These are phyloP conservation scores for Leptoclinus maculatus DNA, from an alignment of 2,797 vertebrate species.

Conservation along the genomic window DNA sequence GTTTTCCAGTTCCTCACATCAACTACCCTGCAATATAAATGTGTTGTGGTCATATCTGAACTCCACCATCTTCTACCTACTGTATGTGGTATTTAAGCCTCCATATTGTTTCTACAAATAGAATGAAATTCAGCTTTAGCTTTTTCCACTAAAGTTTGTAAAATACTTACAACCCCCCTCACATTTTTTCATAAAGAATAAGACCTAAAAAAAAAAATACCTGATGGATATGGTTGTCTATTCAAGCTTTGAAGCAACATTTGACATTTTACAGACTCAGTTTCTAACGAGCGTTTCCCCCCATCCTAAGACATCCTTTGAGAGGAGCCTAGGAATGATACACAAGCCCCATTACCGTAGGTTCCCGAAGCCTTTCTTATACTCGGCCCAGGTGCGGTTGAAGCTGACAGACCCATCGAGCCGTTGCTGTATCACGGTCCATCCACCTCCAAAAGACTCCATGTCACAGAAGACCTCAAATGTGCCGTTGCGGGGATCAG, in stretches of 20 bases:
- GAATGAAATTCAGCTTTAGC: background rate
- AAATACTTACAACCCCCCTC: background rate
- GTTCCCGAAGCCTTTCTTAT: constrained; percentile 95
- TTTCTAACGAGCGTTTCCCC: background rate
- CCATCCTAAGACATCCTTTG: background rate
- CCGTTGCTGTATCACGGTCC: constrained; percentile 93
- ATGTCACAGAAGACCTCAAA: constrained; percentile 95
- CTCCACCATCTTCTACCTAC: background rate
- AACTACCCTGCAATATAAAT: background rate
- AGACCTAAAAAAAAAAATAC: background rate
- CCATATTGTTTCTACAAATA: background rate
- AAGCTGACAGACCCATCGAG: constrained; percentile 92
- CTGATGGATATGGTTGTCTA: background rate
- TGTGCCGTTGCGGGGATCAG: constrained; percentile 86
- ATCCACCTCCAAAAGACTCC: constrained; percentile 92
- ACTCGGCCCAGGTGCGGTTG: constrained; percentile 93
- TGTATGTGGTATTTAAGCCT: background rate
- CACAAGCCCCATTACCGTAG: constrained; percentile 67
- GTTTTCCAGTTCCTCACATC: background rate
- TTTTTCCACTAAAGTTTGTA: background rate
- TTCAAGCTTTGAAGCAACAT: background rate
- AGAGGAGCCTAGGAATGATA: background rate
- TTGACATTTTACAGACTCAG: background rate
- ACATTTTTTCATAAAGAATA: background rate
- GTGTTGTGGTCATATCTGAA: background rate